Base-by-base conservation (phyloP, 2,888 invertebrate genomes). In the Eupithecia abbreviata region DNA sequence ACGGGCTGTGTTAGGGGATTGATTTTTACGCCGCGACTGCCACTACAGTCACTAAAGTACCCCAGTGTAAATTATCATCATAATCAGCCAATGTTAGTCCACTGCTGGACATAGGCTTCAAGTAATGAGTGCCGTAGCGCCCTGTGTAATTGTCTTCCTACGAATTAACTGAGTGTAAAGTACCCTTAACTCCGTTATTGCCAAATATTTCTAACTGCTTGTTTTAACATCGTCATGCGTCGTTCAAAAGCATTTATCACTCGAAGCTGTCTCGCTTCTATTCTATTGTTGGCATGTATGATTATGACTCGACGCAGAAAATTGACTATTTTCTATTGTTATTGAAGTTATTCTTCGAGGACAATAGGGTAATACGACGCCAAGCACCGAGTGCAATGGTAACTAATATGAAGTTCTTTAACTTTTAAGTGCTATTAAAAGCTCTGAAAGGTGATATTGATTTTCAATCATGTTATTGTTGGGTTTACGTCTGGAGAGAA, bases 201-300 rank as follows among this genome's bases (percentile, higher is more conserved):
- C n/a, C 55, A 18, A 18, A 47, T 49, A 58, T 45, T 10, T 66
- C 6, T 66, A 2, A n/a, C 4, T 9, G 3, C n/a, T 45, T 18
- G 42, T 45, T 15, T 71, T 45, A 12, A 18, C 71, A 41, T 58
- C 58, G 74, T 77, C 72, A 71, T 71, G 66, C 72, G 47, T 71
- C 71, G 49, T 62, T 9, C 47, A 66, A 71, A 75, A 70, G 4
- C 67, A 77, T 79, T 79, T 72, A 77, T 77, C 79, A 74, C 65
- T 12, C 58, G 65, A 75, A 71, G 51, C 77, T 77, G 77, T 74
- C 73, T 58, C 18, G 58, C 18, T n/a, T 45, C 42, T 10, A 6
- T 55, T 71, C 79, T 75, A 79, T 79, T 79, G 77, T 77, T 79
- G 62, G 75, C 71, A 15, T 72, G 72, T 74, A 65, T 76, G 75